Evolutionary conservation across 2,888 invertebrate genomes (phyloP).

Genomic region (Harpalus rufipes): DNA sequence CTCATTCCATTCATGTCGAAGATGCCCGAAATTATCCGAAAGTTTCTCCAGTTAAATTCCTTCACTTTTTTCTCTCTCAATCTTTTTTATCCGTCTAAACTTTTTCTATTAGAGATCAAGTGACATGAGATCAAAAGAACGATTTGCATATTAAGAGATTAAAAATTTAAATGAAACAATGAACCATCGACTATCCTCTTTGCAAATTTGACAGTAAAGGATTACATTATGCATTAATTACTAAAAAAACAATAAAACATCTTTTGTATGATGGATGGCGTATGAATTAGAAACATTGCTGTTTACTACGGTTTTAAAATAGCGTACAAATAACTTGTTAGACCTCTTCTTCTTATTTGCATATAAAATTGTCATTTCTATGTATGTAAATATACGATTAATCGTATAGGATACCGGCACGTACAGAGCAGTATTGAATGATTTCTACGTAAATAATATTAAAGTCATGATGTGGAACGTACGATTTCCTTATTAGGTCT

Average conservation of each 20-base stretch:
- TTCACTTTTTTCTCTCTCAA: conserved; percentile 7
- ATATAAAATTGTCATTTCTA: conserved; percentile 57
- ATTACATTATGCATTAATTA: background rate
- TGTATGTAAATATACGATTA: conserved; percentile 54
- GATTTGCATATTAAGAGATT: conserved; percentile 38
- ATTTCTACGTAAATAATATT: background rate
- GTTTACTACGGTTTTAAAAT: conserved; percentile 29
- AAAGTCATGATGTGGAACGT: background rate
- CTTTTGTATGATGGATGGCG: conserved; percentile 10
- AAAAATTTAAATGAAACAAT: conserved; percentile 52
- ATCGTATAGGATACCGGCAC: background rate
- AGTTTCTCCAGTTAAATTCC: conserved; percentile 38
- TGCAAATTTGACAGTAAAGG: conserved; percentile 19
- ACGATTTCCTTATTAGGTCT: background rate
- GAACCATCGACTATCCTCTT: background rate
- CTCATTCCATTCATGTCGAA: conserved; percentile 49
- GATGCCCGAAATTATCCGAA: conserved; percentile 49
- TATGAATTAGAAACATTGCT: conserved; percentile 4
- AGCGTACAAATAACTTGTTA: conserved; percentile 35
- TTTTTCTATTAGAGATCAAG: conserved; percentile 12
- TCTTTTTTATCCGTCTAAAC: conserved; percentile 31
- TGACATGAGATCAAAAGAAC: conserved; percentile 1
- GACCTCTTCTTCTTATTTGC: conserved; percentile 37
- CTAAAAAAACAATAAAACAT: conserved; percentile 1
- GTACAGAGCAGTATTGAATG: conserved; percentile 18